Evolutionary conservation across 2,888 invertebrate species (phyloP).

Genomic region (Hofmannophila pseudospretella): DNA sequence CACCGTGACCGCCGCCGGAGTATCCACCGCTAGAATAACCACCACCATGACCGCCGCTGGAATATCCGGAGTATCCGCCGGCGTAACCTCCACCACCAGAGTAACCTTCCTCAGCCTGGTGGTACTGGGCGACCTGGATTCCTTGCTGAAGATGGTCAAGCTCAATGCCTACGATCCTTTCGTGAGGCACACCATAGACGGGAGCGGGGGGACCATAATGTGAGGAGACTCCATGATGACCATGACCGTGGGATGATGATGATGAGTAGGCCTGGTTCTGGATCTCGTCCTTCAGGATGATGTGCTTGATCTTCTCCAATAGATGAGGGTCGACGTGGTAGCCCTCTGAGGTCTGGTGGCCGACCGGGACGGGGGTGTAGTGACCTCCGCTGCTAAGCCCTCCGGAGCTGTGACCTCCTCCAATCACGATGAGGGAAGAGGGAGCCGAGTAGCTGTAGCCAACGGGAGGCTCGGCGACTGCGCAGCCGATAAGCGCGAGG

Average conservation of each 20-base stretch:
- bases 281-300: constrained; percentile 88
- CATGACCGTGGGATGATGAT: constrained; percentile 65
- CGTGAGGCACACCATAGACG: constrained; percentile 81
- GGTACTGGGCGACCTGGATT: constrained; percentile 91
- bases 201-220: constrained; percentile 84
- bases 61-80: constrained; percentile 29
- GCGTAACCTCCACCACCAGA: constrained; percentile 34
- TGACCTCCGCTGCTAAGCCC: constrained; percentile 82
- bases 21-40: constrained; percentile 28
- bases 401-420: constrained; percentile 79
- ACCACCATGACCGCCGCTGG: constrained; percentile 30
- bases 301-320: constrained; percentile 89
- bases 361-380: constrained; percentile 85
- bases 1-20: constrained; percentile 48
- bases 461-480: constrained; percentile 86
- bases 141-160: constrained; percentile 91
- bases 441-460: constrained; percentile 79
- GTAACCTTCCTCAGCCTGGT: constrained; percentile 81
- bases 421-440: constrained; percentile 79
- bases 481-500: constrained; percentile 86
- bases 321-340: constrained; percentile 88
- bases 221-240: constrained; percentile 78
- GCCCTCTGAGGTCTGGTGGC: constrained; percentile 88
- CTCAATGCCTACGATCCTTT: constrained; percentile 88
- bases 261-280: constrained; percentile 73